These are phyloP conservation scores for Chunga burmeisteri DNA, from an alignment of 2,113 vertebrate species.

Conservation along the genomic window DNA sequence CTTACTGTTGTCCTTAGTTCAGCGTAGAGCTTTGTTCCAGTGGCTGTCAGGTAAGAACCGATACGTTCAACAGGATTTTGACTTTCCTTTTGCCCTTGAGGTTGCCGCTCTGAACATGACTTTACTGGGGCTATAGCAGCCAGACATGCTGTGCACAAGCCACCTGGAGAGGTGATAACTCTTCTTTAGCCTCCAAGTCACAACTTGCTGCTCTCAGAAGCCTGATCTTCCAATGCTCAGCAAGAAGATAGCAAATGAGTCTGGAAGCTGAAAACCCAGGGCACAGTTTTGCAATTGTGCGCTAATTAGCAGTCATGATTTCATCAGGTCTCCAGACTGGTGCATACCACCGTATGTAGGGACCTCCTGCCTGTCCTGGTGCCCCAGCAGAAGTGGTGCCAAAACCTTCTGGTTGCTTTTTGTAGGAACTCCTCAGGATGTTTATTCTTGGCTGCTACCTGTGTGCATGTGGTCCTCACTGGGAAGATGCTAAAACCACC, in stretches of 20 bases:
- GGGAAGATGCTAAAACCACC: not conserved
- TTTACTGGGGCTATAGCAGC: not conserved
- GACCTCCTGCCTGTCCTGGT: not conserved
- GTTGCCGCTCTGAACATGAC: not conserved
- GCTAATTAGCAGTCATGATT: not conserved
- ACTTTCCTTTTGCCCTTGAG: not conserved
- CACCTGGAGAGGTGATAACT: not conserved
- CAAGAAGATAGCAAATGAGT: not conserved
- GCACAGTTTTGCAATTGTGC: not conserved
- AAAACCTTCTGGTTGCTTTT: not conserved
- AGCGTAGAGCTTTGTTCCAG: not conserved
- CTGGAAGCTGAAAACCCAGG: not conserved
- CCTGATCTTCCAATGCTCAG: not conserved
- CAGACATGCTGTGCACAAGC: not conserved
- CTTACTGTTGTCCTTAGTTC: not conserved
- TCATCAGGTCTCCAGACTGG: not conserved
- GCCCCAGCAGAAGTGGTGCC: not conserved
- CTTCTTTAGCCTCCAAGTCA: not conserved
- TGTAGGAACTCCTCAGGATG: not conserved
- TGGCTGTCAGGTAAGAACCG: not conserved
- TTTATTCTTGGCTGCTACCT: not conserved
- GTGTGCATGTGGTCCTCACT: accelerated
- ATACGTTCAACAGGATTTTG: not conserved
- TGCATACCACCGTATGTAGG: not conserved
- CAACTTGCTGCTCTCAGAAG: not conserved